A percentile compares a stretch with the other conserved stretches of the same genome.
These are phyloP conservation scores for Luffia ferchaultella DNA, from an alignment of 2,888 invertebrate genomes.

Conservation along the genomic window DNA sequence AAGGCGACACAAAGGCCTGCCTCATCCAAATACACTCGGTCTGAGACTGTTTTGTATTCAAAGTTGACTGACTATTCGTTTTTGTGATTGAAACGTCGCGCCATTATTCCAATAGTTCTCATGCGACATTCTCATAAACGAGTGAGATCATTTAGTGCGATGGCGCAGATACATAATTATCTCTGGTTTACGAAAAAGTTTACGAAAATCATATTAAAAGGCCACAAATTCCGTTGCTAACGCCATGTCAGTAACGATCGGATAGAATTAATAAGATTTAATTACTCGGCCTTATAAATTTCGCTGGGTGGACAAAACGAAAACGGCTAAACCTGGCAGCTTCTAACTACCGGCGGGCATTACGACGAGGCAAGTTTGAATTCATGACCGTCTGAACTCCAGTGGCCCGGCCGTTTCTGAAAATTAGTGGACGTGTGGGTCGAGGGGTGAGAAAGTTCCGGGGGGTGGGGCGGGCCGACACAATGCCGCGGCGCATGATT, in stretches of 20 bases:
- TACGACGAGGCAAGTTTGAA: slow-evolving; percentile 6
- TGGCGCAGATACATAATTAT: too few relatives aligned
- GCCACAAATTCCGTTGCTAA: too few relatives aligned
- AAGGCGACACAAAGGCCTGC: too few relatives aligned
- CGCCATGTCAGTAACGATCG: background rate
- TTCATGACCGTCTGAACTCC: slow-evolving; percentile 35
- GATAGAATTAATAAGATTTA: background rate
- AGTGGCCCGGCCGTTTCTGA: slow-evolving; percentile 56
- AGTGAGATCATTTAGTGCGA: too few relatives aligned
- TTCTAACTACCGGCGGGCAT: background rate
- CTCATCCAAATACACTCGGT: too few relatives aligned
- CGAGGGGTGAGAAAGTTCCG: slow-evolving; percentile 21
- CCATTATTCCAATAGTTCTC: too few relatives aligned
- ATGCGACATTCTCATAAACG: too few relatives aligned
- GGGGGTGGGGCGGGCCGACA: slow-evolving; percentile 23
- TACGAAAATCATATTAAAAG: too few relatives aligned
- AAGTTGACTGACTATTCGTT: too few relatives aligned
- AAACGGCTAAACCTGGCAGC: background rate
- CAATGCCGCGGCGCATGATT: slow-evolving; percentile 60
- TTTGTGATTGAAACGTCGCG: too few relatives aligned
- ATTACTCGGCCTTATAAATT: background rate
- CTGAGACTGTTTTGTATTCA: too few relatives aligned
- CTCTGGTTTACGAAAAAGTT: too few relatives aligned
- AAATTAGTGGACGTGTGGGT: slow-evolving; percentile 52
- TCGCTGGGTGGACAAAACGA: background rate